A percentile compares a stretch with the other conserved stretches of the same genome.
Evolutionary conservation across 2,113 vertebrate species (phyloP).

Genomic region (rat (Rattus norvegicus)): DNA sequence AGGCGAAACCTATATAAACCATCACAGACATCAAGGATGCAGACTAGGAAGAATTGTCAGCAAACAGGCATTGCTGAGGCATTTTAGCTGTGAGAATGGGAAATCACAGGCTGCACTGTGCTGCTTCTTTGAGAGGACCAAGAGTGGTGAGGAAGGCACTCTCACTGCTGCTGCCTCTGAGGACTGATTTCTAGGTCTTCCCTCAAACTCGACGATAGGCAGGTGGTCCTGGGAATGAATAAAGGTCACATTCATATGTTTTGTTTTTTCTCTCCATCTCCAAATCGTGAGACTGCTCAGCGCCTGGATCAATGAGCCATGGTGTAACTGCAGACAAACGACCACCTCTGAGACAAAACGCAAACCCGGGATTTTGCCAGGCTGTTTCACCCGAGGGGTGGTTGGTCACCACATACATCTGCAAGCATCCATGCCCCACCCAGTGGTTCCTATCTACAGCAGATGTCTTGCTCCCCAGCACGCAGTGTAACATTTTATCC

Average conservation of each 20-base stretch:
- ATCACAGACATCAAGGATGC: slow-evolving; percentile 56
- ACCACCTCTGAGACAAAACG: neutral
- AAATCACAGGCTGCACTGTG: slow-evolving; percentile 69
- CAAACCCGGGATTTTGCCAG: slow-evolving; percentile 41
- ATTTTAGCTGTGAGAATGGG: slow-evolving; percentile 54
- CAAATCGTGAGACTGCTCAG: slow-evolving; percentile 57
- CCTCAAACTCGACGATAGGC: slow-evolving; percentile 50
- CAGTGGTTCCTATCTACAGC: neutral
- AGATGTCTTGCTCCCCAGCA: neutral
- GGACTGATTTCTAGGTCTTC: neutral
- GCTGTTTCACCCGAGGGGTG: slow-evolving; percentile 27
- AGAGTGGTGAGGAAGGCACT: slow-evolving; percentile 53
- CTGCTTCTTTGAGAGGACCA: slow-evolving; percentile 56
- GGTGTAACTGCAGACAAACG: slow-evolving; percentile 60
- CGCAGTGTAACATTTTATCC: neutral
- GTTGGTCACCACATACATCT: neutral
- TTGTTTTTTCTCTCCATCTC: slow-evolving; percentile 42
- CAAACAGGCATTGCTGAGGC: slow-evolving; percentile 54
- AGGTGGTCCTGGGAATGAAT: neutral
- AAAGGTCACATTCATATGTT: slow-evolving; percentile 15
- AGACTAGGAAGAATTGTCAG: slow-evolving; percentile 56
- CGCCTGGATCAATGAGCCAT: slow-evolving; percentile 42
- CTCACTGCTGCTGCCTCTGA: neutral
- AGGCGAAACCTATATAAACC: no score
- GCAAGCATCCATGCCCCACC: neutral